A percentile compares a stretch with the other conserved stretches of the same genome.
Evolutionary conservation across 2,113 vertebrate genomes (phyloP).

Genomic region (Triplophysa tibetana): DNA sequence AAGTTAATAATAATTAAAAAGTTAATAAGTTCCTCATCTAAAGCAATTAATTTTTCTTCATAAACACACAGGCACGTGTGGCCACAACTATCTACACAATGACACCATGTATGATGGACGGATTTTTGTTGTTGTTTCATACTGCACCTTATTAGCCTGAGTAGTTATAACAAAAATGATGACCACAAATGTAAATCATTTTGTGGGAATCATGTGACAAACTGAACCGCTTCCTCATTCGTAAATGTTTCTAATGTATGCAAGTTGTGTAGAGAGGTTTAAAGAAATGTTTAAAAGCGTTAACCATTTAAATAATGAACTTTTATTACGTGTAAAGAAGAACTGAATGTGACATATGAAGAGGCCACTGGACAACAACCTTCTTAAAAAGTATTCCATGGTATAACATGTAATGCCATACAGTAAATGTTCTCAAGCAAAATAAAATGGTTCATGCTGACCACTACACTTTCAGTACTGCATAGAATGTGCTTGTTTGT

Average conservation of each 20-base stretch:
- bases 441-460: not conserved
- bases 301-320: no score
- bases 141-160: no score
- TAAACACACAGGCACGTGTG: no score
- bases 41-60: no score
- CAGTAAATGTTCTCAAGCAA: not conserved
- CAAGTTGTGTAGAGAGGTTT: not conserved
- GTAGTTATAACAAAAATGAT: not conserved
- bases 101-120: not conserved
- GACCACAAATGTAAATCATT: not conserved
- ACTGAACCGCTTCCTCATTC: conserved; percentile 15
- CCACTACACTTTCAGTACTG: not conserved
- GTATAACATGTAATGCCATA: not conserved
- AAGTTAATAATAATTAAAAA: no score
- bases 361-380: no score
- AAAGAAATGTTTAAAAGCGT: no score
- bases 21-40: no score
- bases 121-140: not conserved
- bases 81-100: no score
- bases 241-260: not conserved
- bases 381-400: not conserved
- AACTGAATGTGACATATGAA: no score
- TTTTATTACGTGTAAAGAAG: no score
- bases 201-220: not conserved
- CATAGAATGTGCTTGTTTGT: not conserved